Base-by-base conservation (phyloP, 2,888 invertebrate genomes). In the Polyommatus iphigenia region DNA sequence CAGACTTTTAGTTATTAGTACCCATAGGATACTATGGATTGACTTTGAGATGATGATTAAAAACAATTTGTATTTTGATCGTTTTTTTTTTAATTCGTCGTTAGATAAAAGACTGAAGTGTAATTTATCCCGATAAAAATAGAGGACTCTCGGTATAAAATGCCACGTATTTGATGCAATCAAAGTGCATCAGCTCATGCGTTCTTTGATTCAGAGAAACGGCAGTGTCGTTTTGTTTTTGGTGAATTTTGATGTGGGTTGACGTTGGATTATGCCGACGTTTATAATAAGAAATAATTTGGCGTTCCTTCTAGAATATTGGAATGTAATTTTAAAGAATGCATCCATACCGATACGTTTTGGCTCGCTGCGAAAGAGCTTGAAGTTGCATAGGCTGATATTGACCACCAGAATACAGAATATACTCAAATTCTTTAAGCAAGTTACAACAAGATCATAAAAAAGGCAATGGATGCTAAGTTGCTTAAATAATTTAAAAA, bases 161-260 rank as follows among this genome's bases (percentile, higher is more conserved):
- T 29, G 67, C 29, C 67, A 67, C 13, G 67, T 32, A 67, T 67
- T 67, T 67, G 67, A 67, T 67, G 67, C 67, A 67, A 67, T 67
- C 67, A 67, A 32, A 67, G 67, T 67, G 67, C 67, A 67, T 67
- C 67, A 67, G 67, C 67, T 29, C 67, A 29, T 67, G 67, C 18
- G 67, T 67, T 67, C 67, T 67, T 67, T 32, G 29, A 67, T 75
- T 75, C 75, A 29, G 50, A 75, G 83, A 79, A 82, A 82, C 82
- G 80, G 84, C 81, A 81, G 81, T 81, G 81, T 83, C 82, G 80
- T 79, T 81, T 82, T 79, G 76, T 76, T 77, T 76, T 75, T 75
- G 75, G 75, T 20, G 50, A 75, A 24, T 88, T 88, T 89, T 91
- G 90, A 92, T 86, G 83, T 87, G 89, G 91, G 91, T 91, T 85